Evolutionary conservation across 1,140 invertebrate species (phyloP).

Genomic region (Atta cephalotes): DNA sequence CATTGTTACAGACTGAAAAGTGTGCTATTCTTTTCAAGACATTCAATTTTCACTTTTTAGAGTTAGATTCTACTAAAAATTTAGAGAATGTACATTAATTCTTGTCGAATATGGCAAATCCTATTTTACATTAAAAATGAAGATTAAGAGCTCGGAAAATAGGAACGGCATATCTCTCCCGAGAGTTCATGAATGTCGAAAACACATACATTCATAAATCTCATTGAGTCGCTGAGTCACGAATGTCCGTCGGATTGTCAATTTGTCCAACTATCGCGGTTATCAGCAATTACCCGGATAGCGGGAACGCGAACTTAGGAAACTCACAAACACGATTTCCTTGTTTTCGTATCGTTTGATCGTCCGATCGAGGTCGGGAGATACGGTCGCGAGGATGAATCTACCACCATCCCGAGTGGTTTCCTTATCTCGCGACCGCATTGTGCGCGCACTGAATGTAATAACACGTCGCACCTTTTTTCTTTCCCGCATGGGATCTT

Average conservation of each 20-base stretch:
- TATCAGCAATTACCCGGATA: background rate
- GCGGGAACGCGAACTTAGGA: background rate
- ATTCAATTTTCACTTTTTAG: no score
- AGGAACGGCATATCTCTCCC: background rate
- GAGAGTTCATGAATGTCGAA: background rate
- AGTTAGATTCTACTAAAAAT: no score
- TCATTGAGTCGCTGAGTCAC: background rate
- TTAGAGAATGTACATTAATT: no score
- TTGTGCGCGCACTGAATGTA: constrained; percentile 27
- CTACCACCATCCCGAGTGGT: background rate
- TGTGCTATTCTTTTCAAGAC: no score
- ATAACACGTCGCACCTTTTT: background rate
- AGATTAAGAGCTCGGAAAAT: background rate
- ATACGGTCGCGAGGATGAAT: background rate
- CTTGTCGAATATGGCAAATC: no score
- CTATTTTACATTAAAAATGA: no score
- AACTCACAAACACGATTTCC: background rate
- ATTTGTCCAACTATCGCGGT: background rate
- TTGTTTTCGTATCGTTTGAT: constrained; percentile 4
- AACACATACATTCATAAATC: background rate
- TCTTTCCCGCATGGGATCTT: constrained; percentile 9
- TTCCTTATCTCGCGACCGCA: constrained; percentile 29
- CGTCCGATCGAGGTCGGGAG: constrained; percentile 26
- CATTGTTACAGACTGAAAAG: no score
- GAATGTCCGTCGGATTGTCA: background rate